Base-by-base conservation (phyloP, 2,888 invertebrate species). In the Acanthococcus lagerstroemiae region DNA sequence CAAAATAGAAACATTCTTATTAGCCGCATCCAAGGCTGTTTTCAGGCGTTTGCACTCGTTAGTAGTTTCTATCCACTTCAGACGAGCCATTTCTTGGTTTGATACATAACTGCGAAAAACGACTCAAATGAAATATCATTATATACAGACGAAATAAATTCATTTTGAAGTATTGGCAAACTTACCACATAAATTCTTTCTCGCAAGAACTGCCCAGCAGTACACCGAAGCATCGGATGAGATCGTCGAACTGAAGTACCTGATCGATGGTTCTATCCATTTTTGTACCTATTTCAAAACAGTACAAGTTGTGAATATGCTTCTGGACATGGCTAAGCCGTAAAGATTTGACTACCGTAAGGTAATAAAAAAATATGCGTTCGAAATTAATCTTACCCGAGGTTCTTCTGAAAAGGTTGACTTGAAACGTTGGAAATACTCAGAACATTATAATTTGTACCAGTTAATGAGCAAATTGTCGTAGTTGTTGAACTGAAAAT, bases 41-140 rank as follows among this genome's bases (percentile, higher is more conserved):
- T 67, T 67, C 15, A 67, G 26, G 3, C 67, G 44, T 27, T 61
- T 55, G 22, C 48, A 55, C 27, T 67, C 67, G 22, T 26, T 26
- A 3, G 25, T 25, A 12, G 45, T n/a, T 45, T 67, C 61, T 4
- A 26, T 25, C 15, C 21, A 60, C n/a, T 61, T 55, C 25, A 44
- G 9, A 4, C 45, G 67, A 6, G 25, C 5, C 3, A 15, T 12
- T 55, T 67, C 61, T 30, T 61, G 54, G 15, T 19, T 17, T 17
- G 17, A 22, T 3, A 67, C 48, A 17, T 48, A 66, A 12, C 56
- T 61, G 25, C 1, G 5, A 24, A n/a, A 4, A 7, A 21, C n/a
- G n/a, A n/a, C n/a, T n/a, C n/a, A n/a, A n/a, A n/a, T n/a, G n/a
- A 15, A 55, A 55, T 30, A 30, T 2, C 17, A 37, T 3, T 9